Base-by-base conservation (phyloP, 2,113 vertebrate genomes). In the Sminthopsis crassicaudata region DNA sequence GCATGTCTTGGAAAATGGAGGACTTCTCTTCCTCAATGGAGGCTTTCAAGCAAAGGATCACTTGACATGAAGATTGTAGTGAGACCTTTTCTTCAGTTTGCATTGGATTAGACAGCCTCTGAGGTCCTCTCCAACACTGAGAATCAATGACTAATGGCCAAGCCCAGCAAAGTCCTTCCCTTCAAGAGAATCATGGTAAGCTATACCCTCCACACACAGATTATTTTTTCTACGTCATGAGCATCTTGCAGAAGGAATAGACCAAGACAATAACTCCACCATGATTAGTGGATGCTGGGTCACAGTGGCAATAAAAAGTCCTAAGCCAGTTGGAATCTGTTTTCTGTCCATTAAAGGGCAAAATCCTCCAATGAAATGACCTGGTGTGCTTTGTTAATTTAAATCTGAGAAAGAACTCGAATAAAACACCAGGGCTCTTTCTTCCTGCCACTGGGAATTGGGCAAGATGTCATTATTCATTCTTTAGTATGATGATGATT, bases 271-370 rank as follows among this genome's bases (percentile, higher is more conserved):
- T 96, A 96, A 96, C 96, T 98, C 97, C 95, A 97, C 94, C 96
- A 97, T 91, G 93, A 96, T 97, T 97, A 98, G 97, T 98, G 97
- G 97, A 98, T 98, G 97, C 97, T 97, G 98, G 97, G 98, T 98
- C 97, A 97, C 97, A 97, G 96, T 98, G 97, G 98, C 97, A 96
- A 94, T 93, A 98, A 96, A 97, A 96, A 97, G 60, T 16, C 97
- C 84, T 60, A 97, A 97, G 98, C 96, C 98, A 99, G 98, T 98
- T 99, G 98, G 96, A 98, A 97, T 97, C 4, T 98, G 98, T 99
- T 99, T 98, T 89, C 67, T 94, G 96, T 97, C 98, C 97, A 98
- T 98, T 98, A 97, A 46, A 89, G 96, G 98, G 97, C 97, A 98
- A 98, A 98, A 96, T 98, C 98, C 96, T 97, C 94, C 98, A 98